Conservation (phyloP, 2,888 invertebrate species). For the Hesperia comma region DNA sequence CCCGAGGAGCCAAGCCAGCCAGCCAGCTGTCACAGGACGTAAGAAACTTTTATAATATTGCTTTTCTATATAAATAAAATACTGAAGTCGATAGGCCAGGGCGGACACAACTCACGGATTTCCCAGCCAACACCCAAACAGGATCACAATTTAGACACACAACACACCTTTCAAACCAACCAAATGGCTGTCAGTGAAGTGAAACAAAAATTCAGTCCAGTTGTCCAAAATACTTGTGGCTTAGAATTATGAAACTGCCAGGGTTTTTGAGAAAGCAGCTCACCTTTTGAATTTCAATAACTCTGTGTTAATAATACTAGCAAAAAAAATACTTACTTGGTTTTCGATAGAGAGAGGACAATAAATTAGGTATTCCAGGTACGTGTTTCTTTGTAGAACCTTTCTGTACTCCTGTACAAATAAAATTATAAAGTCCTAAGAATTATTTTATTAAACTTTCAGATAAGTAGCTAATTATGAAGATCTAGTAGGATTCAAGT, state of each 20-base stretch:
- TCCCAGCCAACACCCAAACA: no score
- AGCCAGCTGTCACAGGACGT: not conserved
- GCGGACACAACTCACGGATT: no score
- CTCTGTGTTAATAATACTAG: no score
- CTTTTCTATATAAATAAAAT: no score
- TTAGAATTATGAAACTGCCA: no score
- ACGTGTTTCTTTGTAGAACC: not conserved
- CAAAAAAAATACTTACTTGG: no score
- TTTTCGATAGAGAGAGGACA: not conserved
- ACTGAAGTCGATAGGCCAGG: no score
- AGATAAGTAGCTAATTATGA: slow-evolving; percentile 3
- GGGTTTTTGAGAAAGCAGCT: no score
- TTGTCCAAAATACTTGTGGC: no score
- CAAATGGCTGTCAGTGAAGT: not conserved
- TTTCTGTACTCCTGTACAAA: not conserved
- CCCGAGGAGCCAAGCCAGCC: not conserved
- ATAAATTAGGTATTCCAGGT: not conserved
- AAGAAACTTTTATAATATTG: no score
- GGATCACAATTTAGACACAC: not conserved
- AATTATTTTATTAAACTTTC: not conserved
- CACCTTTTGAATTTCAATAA: no score
- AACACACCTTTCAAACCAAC: not conserved
- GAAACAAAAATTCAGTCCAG: not conserved
- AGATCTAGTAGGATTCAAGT: slow-evolving; percentile 1
- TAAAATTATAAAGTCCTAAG: not conserved